Base-by-base conservation (phyloP, 2,113 vertebrate species). In the Chrysemys picta region DNA sequence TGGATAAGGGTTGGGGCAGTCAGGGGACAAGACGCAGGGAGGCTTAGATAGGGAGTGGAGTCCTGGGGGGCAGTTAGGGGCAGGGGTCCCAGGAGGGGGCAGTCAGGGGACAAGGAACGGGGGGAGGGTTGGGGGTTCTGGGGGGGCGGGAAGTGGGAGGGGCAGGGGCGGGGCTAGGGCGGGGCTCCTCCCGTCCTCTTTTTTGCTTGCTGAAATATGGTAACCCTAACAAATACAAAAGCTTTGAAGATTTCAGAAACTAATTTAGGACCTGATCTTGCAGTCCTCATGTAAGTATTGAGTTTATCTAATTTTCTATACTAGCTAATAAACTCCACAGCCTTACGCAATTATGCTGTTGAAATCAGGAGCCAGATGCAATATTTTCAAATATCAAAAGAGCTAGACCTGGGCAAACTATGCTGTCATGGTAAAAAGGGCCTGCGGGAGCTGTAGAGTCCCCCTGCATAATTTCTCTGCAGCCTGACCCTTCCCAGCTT, bases 231-330 rank as follows among this genome's bases (percentile, higher is more conserved):
- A 93, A 95, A 93, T 38, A 47, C 14, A 53, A 56, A 86, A 85
- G 47, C 83, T 96, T 52, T 89, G 59, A 93, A 79, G 57, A 52
- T 49, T 89, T 91, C 42, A 89, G 89, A 95, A 86, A 52, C n/a
- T 83, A n/a, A 69, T 0, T 4, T 76, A 87, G 52, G 56, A 91
- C 25, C 62, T 91, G 78, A 81, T 78, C 93, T 91, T 89, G 82
- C 25, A 69, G 91, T 42, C n/a, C 19, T 95, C 50, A 1, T 1
- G 1, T 53, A 72, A 91, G 38, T 7, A 80, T 57, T 82, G 95
- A 75, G 21, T 38, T 57, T n/a, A 82, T 27, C n/a, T 57, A 29
- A 82, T 57, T 82, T 82, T 54, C 25, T 82, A 57, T 45, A 42
- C 25, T 82, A 56, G 25, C 38, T 82, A 82, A 45, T 45, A 45